Evolutionary conservation across 2,113 vertebrate genomes (phyloP).

Genomic region (Myrmophylax atrothorax): DNA sequence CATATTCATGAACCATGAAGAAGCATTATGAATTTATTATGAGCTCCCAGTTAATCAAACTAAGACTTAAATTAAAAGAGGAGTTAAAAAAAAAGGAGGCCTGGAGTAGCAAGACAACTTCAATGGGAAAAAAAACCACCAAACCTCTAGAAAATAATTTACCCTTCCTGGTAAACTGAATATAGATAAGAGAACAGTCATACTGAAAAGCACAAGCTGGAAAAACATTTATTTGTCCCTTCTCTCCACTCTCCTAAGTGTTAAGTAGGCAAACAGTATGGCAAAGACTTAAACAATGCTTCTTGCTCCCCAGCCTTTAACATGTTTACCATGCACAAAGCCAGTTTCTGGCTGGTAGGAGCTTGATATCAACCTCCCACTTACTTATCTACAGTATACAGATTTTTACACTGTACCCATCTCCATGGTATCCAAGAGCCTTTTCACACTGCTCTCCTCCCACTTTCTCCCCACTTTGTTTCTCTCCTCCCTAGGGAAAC

Average conservation of each 20-base stretch:
- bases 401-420: constrained; percentile 66
- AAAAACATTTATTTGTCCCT: neutral
- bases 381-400: constrained; percentile 62
- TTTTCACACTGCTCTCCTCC: constrained; percentile 59
- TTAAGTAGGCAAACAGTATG: neutral
- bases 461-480: constrained; percentile 53
- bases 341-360: constrained; percentile 49
- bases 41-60: constrained; percentile 27
- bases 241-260: neutral
- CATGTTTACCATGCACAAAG: constrained; percentile 34
- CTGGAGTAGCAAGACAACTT: neutral
- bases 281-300: constrained; percentile 12
- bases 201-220: neutral
- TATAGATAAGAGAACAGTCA: neutral
- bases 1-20: neutral
- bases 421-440: constrained; percentile 65
- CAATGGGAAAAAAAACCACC: neutral
- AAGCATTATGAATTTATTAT: constrained; percentile 32
- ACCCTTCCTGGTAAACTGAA: neutral
- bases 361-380: constrained; percentile 62
- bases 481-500: constrained; percentile 32
- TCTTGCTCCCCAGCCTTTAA: neutral
- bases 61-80: constrained; percentile 20
- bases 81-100: neutral
- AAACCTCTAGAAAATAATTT: neutral